Base-by-base conservation (phyloP, 2,797 vertebrate genomes). In the Anguilla pacifica region DNA sequence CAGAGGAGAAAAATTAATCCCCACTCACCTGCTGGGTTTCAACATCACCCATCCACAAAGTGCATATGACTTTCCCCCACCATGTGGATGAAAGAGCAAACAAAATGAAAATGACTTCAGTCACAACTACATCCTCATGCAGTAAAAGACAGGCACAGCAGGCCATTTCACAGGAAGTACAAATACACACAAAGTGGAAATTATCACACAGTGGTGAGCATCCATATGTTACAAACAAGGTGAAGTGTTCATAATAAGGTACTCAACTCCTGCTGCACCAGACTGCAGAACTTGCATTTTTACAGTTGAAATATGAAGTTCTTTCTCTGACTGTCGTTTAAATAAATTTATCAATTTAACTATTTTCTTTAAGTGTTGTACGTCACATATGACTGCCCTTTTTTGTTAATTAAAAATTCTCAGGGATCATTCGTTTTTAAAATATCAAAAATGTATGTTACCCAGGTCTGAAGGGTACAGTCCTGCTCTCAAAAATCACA, bases 71-170 rank as follows among this genome's bases (percentile, higher is more conserved):
- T 67, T 83, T 81, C 84, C 74, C 25, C 74, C 25, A 87, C 67
- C 79, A 84, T 83, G 28, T 74, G 53, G n/a, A 35, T 72, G 67
- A 2, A 86, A 74, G 43, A 51, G 28, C 46, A 64, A 86, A 70
- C 79, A 57, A 79, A 67, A 72, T 74, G 85, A 11, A 72, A 46
- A 55, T 82, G 70, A 15, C 7, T 10, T 86, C 74, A 89, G 15
- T 57, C 89, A 90, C 84, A 15, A 28, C 17, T 72, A 91, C 35
- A 90, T 85, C 87, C 88, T 90, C 91, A 93, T 93, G 90, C 92
- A 92, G 35, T 90, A 79, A 82, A 88, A 89, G 86, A 85, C 88
- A 88, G 86, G 89, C 64, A 87, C 49, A 88, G 84, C 3, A 87
- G 85, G 43, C 53, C 86, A 85, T 61, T 90, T 90, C 84, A 89